Evolutionary conservation across 1,140 invertebrate genomes (phyloP).

Genomic region (Drosophila bocki): DNA sequence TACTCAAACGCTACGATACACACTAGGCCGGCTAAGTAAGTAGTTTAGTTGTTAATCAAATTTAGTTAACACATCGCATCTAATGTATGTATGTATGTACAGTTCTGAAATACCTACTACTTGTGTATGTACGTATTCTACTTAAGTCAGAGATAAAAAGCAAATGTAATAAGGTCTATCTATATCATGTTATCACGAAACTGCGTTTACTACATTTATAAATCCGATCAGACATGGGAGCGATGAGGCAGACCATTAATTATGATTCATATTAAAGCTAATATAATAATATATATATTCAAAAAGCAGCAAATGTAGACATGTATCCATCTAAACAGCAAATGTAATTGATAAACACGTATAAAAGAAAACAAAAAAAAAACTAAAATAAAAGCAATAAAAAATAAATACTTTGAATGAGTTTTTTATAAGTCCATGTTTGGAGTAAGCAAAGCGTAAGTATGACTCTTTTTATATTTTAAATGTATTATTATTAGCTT

Average conservation of each 20-base stretch:
- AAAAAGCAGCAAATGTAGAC: slow-evolving; percentile 65
- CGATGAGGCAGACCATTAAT: slow-evolving; percentile 33
- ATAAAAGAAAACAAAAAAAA: slow-evolving; percentile 50
- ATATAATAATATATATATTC: slow-evolving; percentile 48
- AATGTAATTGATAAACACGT: slow-evolving; percentile 73
- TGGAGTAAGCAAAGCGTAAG: neutral
- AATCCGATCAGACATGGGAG: slow-evolving; percentile 51
- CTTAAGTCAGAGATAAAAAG: slow-evolving; percentile 40
- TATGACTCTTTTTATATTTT: neutral
- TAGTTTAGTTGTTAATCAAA: slow-evolving; percentile 75
- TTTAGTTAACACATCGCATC: slow-evolving; percentile 74
- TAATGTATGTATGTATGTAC: slow-evolving; percentile 71
- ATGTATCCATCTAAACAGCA: slow-evolving; percentile 75
- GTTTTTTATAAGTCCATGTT: neutral
- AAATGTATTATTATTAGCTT: too few species aligned
- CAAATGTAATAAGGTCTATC: slow-evolving; percentile 60
- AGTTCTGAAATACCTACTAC: slow-evolving; percentile 53
- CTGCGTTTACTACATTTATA: slow-evolving; percentile 83
- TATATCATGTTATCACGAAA: slow-evolving; percentile 76
- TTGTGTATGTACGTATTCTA: slow-evolving; percentile 38
- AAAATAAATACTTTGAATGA: slow-evolving; percentile 22
- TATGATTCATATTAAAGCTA: slow-evolving; percentile 61
- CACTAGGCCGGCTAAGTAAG: slow-evolving; percentile 51
- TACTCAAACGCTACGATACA: slow-evolving; percentile 64
- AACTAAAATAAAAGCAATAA: slow-evolving; percentile 51